Evolutionary conservation across 1,140 invertebrate species (phyloP), one percentile per base, ranked within the genome.

Genomic region (Palaemon carinicauda): DNA sequence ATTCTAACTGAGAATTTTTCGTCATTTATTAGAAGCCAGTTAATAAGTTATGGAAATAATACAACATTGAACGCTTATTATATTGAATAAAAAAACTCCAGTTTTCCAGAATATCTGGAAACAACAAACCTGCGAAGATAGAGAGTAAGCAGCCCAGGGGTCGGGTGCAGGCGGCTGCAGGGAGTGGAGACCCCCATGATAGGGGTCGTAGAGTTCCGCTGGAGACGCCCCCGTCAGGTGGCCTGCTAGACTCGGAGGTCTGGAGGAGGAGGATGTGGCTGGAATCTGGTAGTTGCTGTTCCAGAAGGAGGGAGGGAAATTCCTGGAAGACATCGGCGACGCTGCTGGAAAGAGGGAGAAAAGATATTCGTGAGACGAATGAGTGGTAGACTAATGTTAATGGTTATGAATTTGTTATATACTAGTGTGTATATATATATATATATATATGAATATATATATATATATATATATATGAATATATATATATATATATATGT

Each of bases 281-380:
- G 51, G 88, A 65, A 81, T 88, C 88, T 91, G 91, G 90, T 91
- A 91, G 24, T 90, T 86, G 73, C 91, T 91, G 89, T 92, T 92
- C 92, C 92, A 92, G 87, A 92, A 92, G 19, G 92, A 92, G 4
- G 92, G 90, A 15, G 92, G 92, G 50, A 92, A 90, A 88, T 92
- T 92, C 24, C 92, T 82, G 24, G 92, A 91, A 24, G 91, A 91
- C 92, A 92, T 92, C 19, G 91, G 90, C 1, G 91, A 90, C 14
- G 90, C 90, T 51, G 91, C 91, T 92, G 90, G 12, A 82, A 82
- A 17, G 50, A n/a, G 24, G 52, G n/a, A 21, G 31, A 41, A 27
- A n/a, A 0, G 56, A 27, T 7, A 27, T 14, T 5, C 2, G 15
- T 60, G 56, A 60, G 24, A 17, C 19, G 56, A 27, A 60, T 10